These are phyloP conservation scores for Diadegma fenestrale DNA, from an alignment of 2,888 invertebrate species.

Conservation along the genomic window DNA sequence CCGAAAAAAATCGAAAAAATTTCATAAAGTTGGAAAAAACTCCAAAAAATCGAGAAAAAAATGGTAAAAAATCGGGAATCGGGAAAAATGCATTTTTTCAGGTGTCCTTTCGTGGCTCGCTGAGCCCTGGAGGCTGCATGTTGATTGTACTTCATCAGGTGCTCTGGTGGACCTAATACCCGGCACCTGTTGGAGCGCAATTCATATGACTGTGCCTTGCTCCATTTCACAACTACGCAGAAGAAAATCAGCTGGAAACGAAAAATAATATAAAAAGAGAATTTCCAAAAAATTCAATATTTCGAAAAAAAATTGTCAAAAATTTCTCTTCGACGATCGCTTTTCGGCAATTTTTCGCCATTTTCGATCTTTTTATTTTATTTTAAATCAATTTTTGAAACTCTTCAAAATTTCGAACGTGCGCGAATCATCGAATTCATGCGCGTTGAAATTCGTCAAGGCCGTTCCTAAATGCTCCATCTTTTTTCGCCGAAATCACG, in stretches of 20 bases:
- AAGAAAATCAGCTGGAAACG: background rate
- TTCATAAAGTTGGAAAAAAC: background rate
- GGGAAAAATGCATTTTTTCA: background rate
- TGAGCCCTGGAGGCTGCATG: conserved; percentile 90
- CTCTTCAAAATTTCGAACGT: background rate
- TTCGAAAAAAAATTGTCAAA: no score
- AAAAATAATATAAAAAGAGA: background rate
- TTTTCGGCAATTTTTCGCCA: no score
- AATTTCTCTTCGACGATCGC: no score
- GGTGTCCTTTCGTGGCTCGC: conserved; percentile 19
- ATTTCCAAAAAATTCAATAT: no score
- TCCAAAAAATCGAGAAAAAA: background rate
- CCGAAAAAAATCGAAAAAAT: background rate
- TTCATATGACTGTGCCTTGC: conserved; percentile 90
- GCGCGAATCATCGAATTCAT: background rate
- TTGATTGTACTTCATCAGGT: conserved; percentile 99
- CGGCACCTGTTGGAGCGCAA: conserved; percentile 99
- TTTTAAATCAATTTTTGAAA: background rate
- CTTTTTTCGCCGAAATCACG: background rate
- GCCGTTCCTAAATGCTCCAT: background rate
- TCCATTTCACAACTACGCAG: conserved; percentile 62
- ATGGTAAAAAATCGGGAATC: background rate
- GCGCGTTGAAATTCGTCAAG: background rate
- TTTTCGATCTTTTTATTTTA: background rate
- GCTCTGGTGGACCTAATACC: conserved; percentile 96